These are phyloP conservation scores for Zoanthus gigantus DNA, from an alignment of 92 coral and sea anemone genomes.

Conservation along the genomic window DNA sequence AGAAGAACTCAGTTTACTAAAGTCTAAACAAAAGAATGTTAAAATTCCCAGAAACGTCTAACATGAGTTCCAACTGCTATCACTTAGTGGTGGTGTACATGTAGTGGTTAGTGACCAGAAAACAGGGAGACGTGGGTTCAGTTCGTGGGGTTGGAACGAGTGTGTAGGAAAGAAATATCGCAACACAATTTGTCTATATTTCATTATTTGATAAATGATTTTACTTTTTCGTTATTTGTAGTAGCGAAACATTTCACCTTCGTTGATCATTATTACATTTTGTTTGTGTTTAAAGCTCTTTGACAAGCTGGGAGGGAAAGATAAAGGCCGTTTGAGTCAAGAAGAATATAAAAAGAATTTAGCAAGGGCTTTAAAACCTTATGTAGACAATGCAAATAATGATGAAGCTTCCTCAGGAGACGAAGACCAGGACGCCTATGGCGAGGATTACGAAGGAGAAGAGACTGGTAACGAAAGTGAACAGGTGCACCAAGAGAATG, in stretches of 20 bases:
- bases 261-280: neutral
- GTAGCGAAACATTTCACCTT: neutral
- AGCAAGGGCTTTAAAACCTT: slow-evolving; percentile 15
- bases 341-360: slow-evolving; percentile 4
- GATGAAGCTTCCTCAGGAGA: neutral
- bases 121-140: neutral
- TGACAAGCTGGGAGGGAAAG: slow-evolving; percentile 9
- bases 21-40: neutral
- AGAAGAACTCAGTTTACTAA: neutral
- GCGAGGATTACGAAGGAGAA: neutral
- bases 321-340: neutral
- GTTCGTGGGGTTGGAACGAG: neutral
- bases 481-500: slow-evolving; percentile 23
- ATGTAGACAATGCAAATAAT: neutral
- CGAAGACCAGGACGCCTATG: slow-evolving; percentile 23
- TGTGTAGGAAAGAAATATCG: neutral
- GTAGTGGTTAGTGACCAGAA: neutral
- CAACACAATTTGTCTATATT: neutral
- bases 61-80: neutral
- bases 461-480: slow-evolving; percentile 16
- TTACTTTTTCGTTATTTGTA: too few relatives aligned
- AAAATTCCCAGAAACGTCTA: neutral
- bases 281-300: slow-evolving; percentile 11
- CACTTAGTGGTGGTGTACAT: neutral
- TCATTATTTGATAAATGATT: neutral